Conservation (phyloP, 2,888 invertebrate genomes). For the Loripinus fragilis region DNA sequence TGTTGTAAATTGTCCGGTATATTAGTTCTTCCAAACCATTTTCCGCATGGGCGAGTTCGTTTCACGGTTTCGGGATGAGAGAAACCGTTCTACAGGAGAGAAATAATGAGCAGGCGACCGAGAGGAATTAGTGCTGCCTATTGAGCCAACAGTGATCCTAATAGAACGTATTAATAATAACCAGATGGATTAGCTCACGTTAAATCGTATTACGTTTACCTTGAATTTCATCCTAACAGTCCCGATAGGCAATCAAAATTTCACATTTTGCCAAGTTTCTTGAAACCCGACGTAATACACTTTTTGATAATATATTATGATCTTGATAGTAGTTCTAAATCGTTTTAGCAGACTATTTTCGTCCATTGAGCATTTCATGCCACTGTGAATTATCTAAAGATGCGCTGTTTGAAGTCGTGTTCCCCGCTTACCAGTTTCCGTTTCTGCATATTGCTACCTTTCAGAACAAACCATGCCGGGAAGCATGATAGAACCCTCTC, state of each 20-base stretch:
- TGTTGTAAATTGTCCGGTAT: constrained; percentile 2
- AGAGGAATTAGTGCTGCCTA: neutral
- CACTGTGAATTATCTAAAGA: constrained; percentile 11
- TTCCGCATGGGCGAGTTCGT: neutral
- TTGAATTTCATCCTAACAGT: neutral
- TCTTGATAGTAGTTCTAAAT: constrained; percentile 5
- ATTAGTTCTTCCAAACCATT: constrained; percentile 13
- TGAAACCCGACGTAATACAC: constrained; percentile 30
- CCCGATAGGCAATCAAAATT: constrained; percentile 3
- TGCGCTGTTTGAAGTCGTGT: neutral
- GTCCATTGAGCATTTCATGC: constrained; percentile 2
- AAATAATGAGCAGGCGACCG: constrained; percentile 12
- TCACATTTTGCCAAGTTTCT: constrained; percentile 31
- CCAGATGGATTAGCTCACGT: neutral
- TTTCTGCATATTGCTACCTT: no score
- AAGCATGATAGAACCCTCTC: neutral
- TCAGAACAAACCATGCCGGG: neutral
- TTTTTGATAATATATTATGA: constrained; percentile 28
- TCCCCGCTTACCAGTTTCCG: neutral
- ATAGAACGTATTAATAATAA: neutral
- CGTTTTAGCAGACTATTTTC: constrained; percentile 18
- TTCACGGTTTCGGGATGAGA: constrained; percentile 12
- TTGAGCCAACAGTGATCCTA: neutral
- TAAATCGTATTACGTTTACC: neutral
- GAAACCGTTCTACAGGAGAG: neutral